A percentile compares a stretch with the other conserved stretches of the same genome.
phyloP scores from a whole-genome alignment of 2,888 invertebrate species.

The Sarcophaga caerulescens region DNA sequence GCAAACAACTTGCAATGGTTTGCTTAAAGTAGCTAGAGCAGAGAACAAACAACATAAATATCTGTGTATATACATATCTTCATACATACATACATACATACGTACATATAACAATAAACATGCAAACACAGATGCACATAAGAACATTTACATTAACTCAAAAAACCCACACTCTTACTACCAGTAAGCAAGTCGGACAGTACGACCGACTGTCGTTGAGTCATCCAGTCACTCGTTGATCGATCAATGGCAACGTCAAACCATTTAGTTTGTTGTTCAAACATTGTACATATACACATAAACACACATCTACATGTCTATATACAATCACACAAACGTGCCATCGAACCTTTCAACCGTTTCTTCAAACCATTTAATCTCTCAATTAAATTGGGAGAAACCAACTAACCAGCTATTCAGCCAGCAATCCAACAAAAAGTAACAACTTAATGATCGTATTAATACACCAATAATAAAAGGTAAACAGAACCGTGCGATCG shows the following conservation, averaged over 20 bases:
- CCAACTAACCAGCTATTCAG: slow-evolving; percentile 13
- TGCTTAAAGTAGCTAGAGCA: slow-evolving; percentile 67
- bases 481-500: not conserved
- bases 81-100: not conserved
- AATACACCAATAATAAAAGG: slow-evolving; percentile 10
- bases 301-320: not conserved
- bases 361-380: slow-evolving; percentile 57
- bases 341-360: slow-evolving; percentile 59
- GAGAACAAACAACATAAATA: slow-evolving; percentile 62
- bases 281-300: slow-evolving; percentile 38
- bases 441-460: slow-evolving; percentile 55
- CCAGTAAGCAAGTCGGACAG: slow-evolving; percentile 24
- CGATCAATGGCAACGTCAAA: slow-evolving; percentile 56
- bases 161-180: slow-evolving; percentile 31
- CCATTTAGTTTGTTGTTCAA: slow-evolving; percentile 57
- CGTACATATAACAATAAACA: not conserved
- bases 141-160: not conserved
- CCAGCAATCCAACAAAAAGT: slow-evolving; percentile 33
- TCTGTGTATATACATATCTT: not conserved
- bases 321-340: slow-evolving; percentile 11
- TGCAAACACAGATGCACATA: slow-evolving; percentile 10
- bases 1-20: slow-evolving; percentile 67
- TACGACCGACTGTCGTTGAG: slow-evolving; percentile 28
- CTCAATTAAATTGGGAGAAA: slow-evolving; percentile 48
- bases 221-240: slow-evolving; percentile 24